A percentile compares a stretch with the other conserved stretches of the same genome.
Evolutionary conservation across 2,113 vertebrate species (phyloP).

Genomic region (Engraulis encrasicolus): DNA sequence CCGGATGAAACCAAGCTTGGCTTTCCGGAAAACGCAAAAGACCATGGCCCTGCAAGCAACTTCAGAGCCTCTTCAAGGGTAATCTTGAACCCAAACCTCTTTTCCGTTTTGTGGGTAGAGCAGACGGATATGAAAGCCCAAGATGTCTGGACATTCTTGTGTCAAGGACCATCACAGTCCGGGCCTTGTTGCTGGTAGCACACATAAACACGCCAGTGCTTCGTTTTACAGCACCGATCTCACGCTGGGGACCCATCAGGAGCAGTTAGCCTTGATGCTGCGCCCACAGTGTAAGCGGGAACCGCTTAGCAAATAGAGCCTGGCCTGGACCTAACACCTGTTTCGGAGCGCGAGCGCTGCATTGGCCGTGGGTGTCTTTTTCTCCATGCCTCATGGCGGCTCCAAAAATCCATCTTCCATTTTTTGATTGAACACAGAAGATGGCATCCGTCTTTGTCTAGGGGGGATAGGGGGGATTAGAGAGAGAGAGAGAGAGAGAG

Average conservation of each 20-base stretch:
- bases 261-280: not conserved
- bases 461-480: not conserved
- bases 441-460: conserved; percentile 48
- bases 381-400: conserved; percentile 27
- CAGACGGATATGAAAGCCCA: not conserved
- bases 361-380: conserved; percentile 15
- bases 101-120: not conserved
- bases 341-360: conserved; percentile 18
- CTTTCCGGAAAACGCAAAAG: not conserved
- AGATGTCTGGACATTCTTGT: not conserved
- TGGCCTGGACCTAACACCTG: conserved; percentile 28
- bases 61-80: not conserved
- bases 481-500: not conserved
- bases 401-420: conserved; percentile 42
- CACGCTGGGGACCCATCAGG: conserved; percentile 3
- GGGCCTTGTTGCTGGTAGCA: not conserved
- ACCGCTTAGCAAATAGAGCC: not conserved
- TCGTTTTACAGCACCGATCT: not conserved
- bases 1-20: not conserved
- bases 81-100: not conserved
- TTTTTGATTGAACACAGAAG: conserved; percentile 43
- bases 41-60: not conserved
- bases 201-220: not conserved
- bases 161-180: not conserved
- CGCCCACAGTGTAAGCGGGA: not conserved